These are phyloP conservation scores for zebrafish (Danio rerio) DNA, from an alignment of 2,113 vertebrate species.

Conservation along the genomic window GRCz12tu NC_133180.1:28456001-28456500, in stretches of 20 bases:
- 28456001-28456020: not conserved
- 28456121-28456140: not conserved
- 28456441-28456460: not conserved
- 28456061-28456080: not conserved
- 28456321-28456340: conserved; percentile 12
- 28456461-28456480: not conserved
- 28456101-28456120: not conserved
- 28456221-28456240: conserved; percentile 5
- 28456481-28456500: not conserved
- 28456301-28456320: not conserved
- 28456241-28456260: not conserved
- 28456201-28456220: not conserved
- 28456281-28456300: conserved; percentile 20
- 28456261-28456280: conserved; percentile 4
- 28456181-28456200: not conserved
- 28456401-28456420: not conserved
- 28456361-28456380: not conserved
- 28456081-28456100: not conserved
- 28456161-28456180: not conserved
- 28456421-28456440: not conserved
- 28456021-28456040: not conserved
- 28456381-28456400: not conserved
- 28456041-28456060: not conserved
- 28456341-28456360: not conserved
- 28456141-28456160: not conserved